Percentiles rank a stretch among this genome's conserved stretches.
These are phyloP conservation scores for Sternarchorhynchus goeldii DNA, from an alignment of 2,797 vertebrate genomes.

Conservation along the genomic window DNA sequence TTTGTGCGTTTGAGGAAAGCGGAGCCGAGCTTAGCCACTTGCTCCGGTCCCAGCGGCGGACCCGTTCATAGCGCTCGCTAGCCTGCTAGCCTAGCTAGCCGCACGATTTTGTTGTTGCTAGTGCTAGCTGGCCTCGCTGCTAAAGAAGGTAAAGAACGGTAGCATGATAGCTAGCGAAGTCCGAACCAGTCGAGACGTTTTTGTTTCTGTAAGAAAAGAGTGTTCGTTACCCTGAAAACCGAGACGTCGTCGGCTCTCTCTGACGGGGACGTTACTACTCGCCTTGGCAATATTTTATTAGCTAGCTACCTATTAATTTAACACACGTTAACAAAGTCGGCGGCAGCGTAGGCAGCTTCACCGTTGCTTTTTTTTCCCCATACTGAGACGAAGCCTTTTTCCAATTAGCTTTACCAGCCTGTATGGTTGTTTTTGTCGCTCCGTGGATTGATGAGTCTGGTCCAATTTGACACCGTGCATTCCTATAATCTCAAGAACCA, in stretches of 20 bases:
- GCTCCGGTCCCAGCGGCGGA: constrained; percentile 41
- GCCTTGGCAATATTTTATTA: neutral
- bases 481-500: constrained; percentile 5
- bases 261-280: neutral
- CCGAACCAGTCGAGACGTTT: constrained; percentile 19
- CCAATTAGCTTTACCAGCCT: constrained; percentile 39
- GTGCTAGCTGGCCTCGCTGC: constrained; percentile 56
- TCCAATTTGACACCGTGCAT: constrained; percentile 19
- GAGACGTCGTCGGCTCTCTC: neutral
- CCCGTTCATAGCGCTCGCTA: constrained; percentile 35
- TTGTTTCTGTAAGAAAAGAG: neutral
- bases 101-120: constrained; percentile 49
- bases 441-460: constrained; percentile 25
- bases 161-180: constrained; percentile 20
- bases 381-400: constrained; percentile 1
- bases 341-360: neutral
- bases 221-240: constrained; percentile 2
- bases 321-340: constrained; percentile 9
- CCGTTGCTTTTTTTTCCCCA: constrained; percentile 28
- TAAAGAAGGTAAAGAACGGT: constrained; percentile 26
- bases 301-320: neutral
- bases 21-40: neutral
- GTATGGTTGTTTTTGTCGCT: constrained; percentile 38
- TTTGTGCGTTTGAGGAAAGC: constrained; percentile 24
- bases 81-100: constrained; percentile 28